phyloP scores from a whole-genome alignment of 2,113 vertebrate species.

The Dinomys branickii region DNA sequence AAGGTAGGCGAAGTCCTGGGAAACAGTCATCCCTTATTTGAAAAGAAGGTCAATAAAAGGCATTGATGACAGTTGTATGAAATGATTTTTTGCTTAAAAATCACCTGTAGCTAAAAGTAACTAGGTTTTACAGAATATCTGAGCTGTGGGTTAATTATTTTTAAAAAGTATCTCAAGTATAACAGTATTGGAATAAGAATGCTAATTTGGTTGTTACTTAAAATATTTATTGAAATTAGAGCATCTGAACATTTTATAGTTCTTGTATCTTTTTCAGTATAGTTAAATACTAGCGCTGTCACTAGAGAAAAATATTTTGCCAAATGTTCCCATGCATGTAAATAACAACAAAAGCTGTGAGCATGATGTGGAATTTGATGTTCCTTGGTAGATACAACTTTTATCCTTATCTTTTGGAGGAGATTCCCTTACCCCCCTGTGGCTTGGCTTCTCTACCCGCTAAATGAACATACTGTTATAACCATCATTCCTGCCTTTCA shows the following conservation, averaged over 20 bases:
- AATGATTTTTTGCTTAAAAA: background rate
- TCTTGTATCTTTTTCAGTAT: background rate
- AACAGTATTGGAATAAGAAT: background rate
- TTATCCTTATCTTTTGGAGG: background rate
- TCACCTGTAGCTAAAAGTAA: background rate
- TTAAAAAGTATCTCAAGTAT: background rate
- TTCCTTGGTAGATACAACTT: background rate
- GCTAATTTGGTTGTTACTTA: constrained; percentile 10
- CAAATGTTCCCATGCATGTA: background rate
- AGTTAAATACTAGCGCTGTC: background rate
- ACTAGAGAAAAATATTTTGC: background rate
- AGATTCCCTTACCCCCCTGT: background rate
- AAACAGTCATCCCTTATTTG: background rate
- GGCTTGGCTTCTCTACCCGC: background rate
- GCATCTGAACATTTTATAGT: background rate
- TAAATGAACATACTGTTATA: background rate
- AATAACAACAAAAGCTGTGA: background rate
- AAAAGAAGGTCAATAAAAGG: background rate
- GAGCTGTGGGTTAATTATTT: background rate
- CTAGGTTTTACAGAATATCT: background rate
- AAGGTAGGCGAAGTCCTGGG: background rate
- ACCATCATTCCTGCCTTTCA: background rate
- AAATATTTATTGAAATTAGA: constrained; percentile 8
- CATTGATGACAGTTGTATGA: background rate
- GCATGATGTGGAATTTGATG: background rate